phyloP scores from a whole-genome alignment of 2,888 invertebrate genomes.

The Monopis laevigella region DNA sequence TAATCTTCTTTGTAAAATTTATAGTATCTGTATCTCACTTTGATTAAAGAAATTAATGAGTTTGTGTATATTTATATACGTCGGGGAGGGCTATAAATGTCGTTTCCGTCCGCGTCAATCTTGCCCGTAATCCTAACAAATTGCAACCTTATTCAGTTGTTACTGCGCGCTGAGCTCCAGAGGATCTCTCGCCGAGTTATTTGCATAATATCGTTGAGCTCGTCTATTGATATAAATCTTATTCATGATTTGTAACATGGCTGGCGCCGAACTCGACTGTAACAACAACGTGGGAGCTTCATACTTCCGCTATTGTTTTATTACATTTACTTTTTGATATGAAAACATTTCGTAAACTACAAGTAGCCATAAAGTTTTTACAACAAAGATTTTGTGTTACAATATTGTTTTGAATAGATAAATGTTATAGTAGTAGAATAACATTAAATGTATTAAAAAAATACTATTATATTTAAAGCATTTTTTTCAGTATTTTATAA shows the following conservation, averaged over 20 bases:
- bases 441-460: too few relatives aligned
- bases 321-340: too few relatives aligned
- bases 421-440: too few relatives aligned
- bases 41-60: constrained; percentile 10
- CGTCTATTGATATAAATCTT: constrained; percentile 10
- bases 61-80: background rate
- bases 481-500: too few relatives aligned
- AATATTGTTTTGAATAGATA: too few relatives aligned
- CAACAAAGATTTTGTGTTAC: too few relatives aligned
- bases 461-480: too few relatives aligned
- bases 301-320: too few relatives aligned
- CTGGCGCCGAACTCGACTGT: constrained; percentile 8
- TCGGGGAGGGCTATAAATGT: constrained; percentile 5
- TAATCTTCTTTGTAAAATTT: too few relatives aligned
- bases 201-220: constrained; percentile 7
- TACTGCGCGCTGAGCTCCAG: background rate
- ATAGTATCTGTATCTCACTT: background rate
- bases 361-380: too few relatives aligned
- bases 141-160: constrained; percentile 1
- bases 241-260: constrained; percentile 8
- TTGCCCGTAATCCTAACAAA: constrained; percentile 6
- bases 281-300: constrained; percentile 7
- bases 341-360: too few relatives aligned
- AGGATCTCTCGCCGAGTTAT: background rate
- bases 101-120: background rate